A percentile compares a stretch with the other conserved stretches of the same genome.
Evolutionary conservation across 2,888 invertebrate genomes (phyloP).

Genomic region (Machimus atricapillus): DNA sequence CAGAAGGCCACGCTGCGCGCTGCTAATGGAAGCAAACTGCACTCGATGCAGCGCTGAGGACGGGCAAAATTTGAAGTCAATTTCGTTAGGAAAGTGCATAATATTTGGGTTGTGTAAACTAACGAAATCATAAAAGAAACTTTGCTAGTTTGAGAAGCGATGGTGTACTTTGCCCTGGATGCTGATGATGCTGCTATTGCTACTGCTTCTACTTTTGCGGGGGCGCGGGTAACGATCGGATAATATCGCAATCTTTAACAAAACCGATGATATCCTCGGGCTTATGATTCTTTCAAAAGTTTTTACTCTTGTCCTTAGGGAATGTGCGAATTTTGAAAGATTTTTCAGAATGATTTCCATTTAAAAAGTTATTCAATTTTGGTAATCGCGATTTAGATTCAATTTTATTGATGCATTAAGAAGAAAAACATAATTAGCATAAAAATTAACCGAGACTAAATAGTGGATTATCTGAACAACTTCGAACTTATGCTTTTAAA

Average conservation of each 20-base stretch:
- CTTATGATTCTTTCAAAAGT: not conserved
- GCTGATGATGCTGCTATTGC: not conserved
- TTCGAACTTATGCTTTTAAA: no score
- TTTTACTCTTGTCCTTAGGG: not conserved
- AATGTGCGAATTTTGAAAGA: not conserved
- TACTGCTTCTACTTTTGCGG: not conserved
- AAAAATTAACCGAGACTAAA: not conserved
- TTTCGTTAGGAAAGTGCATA: not conserved
- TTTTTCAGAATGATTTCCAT: not conserved
- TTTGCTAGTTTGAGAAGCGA: slow-evolving; percentile 3
- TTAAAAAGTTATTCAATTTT: not conserved
- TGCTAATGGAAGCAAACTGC: not conserved
- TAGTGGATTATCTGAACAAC: not conserved
- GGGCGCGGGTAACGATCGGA: not conserved
- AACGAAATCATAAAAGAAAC: not conserved
- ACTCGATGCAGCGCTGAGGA: not conserved
- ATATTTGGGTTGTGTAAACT: not conserved
- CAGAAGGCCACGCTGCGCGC: not conserved
- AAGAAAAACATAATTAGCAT: not conserved
- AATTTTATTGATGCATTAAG: not conserved
- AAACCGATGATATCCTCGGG: not conserved
- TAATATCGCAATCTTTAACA: not conserved
- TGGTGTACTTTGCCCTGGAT: not conserved
- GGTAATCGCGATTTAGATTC: not conserved
- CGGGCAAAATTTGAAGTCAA: slow-evolving; percentile 2